A percentile compares a stretch with the other conserved stretches of the same genome.
phyloP scores from a whole-genome alignment of 2,888 invertebrate genomes.

The Troides aeacus region DNA sequence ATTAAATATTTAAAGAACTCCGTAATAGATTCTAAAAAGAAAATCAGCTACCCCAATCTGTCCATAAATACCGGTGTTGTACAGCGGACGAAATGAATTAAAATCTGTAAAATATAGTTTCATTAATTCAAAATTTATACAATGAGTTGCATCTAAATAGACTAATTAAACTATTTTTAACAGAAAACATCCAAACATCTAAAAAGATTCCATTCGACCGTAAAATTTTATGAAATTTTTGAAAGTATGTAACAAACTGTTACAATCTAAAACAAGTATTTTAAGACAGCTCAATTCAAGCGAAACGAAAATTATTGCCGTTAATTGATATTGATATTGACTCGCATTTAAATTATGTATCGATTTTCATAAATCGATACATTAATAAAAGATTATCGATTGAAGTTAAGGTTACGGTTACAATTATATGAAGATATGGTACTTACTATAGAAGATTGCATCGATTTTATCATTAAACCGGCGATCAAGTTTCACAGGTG shows the following conservation, averaged over 20 bases:
- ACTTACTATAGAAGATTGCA: background rate
- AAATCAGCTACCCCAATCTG: no score
- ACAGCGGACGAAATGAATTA: no score
- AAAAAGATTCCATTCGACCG: background rate
- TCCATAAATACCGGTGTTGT: no score
- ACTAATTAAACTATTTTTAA: background rate
- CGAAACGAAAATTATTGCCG: conserved; percentile 11
- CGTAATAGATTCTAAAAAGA: no score
- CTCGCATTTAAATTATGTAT: conserved; percentile 28
- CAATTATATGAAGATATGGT: background rate
- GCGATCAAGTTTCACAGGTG: background rate
- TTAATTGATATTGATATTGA: conserved; percentile 18
- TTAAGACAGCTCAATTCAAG: conserved; percentile 1
- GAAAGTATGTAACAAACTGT: conserved; percentile 9
- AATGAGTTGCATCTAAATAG: background rate
- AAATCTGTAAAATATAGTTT: no score
- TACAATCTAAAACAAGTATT: conserved; percentile 7
- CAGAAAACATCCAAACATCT: background rate
- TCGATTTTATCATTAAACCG: background rate
- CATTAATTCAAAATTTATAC: background rate
- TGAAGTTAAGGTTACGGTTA: background rate
- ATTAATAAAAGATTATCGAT: background rate
- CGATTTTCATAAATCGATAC: conserved; percentile 16
- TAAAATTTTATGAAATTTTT: background rate
- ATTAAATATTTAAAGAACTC: no score